A percentile compares a stretch with the other conserved stretches of the same genome.
These are phyloP conservation scores for Rhinogobio ventralis DNA, from an alignment of 2,797 vertebrate species.

Conservation along the genomic window DNA sequence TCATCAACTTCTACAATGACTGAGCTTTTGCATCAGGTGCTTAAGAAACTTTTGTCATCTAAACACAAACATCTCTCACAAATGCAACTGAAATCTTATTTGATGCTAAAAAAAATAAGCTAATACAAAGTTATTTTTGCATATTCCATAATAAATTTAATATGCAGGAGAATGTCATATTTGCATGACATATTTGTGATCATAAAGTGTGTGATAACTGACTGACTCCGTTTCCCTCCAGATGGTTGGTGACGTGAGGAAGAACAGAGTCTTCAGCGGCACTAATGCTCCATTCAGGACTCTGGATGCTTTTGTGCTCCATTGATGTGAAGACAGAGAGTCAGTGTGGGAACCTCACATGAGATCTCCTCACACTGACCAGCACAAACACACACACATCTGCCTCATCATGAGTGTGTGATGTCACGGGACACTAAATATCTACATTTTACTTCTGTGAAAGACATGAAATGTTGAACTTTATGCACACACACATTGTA, in stretches of 20 bases:
- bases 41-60: background rate
- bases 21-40: background rate
- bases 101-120: background rate
- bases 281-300: conserved; percentile 61
- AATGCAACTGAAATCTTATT: background rate
- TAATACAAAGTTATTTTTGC: no score
- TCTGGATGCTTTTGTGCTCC: conserved; percentile 59
- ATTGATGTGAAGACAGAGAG: conserved; percentile 61
- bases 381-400: conserved; percentile 32
- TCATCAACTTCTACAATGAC: background rate
- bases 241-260: conserved; percentile 61
- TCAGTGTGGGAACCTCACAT: conserved; percentile 69
- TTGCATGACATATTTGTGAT: background rate
- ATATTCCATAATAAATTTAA: no score
- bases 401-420: conserved; percentile 10
- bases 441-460: background rate
- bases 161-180: background rate
- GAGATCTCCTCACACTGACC: conserved; percentile 52
- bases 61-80: background rate
- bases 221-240: conserved; percentile 62
- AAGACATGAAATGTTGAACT: background rate
- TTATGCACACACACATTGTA: background rate
- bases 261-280: conserved; percentile 54
- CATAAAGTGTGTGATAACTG: background rate
- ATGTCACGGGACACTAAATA: background rate